A percentile compares a stretch with the other conserved stretches of the same genome.
Evolutionary conservation across 2,113 vertebrate species (phyloP).

Genomic region (Pholis gunnellus): DNA sequence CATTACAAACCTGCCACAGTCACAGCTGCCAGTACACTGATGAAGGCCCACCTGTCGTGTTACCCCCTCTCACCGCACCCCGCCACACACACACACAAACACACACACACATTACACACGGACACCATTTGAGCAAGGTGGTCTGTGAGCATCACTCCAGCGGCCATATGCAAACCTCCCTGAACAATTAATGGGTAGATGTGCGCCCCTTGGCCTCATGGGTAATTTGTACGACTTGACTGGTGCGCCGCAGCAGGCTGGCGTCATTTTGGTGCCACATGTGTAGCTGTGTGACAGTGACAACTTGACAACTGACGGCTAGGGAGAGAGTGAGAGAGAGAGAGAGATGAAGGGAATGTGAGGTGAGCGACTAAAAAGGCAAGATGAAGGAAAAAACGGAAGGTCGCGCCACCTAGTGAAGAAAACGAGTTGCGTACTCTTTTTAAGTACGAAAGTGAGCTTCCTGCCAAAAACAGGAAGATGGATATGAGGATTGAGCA

Average conservation of each 20-base stretch:
- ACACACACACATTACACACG: conserved; percentile 42
- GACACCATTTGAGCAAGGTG: conserved; percentile 70
- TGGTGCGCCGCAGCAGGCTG: conserved; percentile 66
- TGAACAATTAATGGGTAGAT: conserved; percentile 83
- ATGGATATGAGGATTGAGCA: conserved; percentile 55
- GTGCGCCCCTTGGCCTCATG: conserved; percentile 79
- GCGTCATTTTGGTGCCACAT: conserved; percentile 64
- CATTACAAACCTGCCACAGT: conserved; percentile 82
- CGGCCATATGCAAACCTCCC: conserved; percentile 84
- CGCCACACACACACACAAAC: conserved; percentile 23
- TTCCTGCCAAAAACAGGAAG: conserved; percentile 37
- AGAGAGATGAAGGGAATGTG: conserved; percentile 28
- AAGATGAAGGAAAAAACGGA: background rate
- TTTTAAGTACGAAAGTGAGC: conserved; percentile 40
- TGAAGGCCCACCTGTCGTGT: conserved; percentile 86
- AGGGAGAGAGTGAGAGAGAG: conserved; percentile 12
- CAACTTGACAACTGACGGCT: conserved; percentile 69
- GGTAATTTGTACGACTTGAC: conserved; percentile 78
- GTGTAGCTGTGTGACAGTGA: conserved; percentile 62
- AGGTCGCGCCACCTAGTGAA: conserved; percentile 22
- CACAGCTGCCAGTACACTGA: conserved; percentile 86
- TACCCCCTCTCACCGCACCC: conserved; percentile 43
- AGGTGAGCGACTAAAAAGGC: conserved; percentile 33
- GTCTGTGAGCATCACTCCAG: conserved; percentile 80
- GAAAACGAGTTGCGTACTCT: conserved; percentile 20